These are phyloP conservation scores for Pollachius pollachius DNA, from an alignment of 2,113 vertebrate species.

Conservation along the genomic window DNA sequence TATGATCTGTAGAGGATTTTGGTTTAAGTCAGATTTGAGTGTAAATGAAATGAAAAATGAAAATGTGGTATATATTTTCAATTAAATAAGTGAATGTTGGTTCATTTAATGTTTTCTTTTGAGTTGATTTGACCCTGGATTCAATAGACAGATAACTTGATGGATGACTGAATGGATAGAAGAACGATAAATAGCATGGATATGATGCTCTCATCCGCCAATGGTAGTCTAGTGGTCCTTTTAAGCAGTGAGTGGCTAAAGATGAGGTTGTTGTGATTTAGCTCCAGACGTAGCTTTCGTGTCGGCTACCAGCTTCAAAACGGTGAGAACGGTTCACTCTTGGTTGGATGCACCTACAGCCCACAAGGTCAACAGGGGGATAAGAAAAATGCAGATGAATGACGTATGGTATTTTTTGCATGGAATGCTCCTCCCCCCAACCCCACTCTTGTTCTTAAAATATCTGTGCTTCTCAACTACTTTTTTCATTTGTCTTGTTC, in stretches of 20 bases:
- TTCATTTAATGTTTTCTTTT: too few relatives aligned
- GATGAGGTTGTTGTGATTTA: neutral
- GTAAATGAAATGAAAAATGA: too few relatives aligned
- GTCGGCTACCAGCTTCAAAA: neutral
- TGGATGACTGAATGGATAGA: too few relatives aligned
- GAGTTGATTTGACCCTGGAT: too few relatives aligned
- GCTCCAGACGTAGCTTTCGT: neutral
- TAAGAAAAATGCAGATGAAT: slow-evolving; percentile 58
- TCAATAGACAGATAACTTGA: too few relatives aligned
- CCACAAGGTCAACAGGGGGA: slow-evolving; percentile 64
- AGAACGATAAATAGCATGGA: too few relatives aligned
- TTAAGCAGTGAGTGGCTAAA: neutral
- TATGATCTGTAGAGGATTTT: too few relatives aligned
- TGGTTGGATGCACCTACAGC: slow-evolving; percentile 65
- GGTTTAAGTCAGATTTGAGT: too few relatives aligned
- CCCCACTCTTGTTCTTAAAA: slow-evolving; percentile 20
- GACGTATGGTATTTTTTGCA: slow-evolving; percentile 77
- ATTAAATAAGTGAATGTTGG: too few relatives aligned
- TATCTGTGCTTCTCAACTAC: slow-evolving; percentile 39
- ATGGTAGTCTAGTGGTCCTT: too few relatives aligned
- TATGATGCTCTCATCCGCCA: too few relatives aligned
- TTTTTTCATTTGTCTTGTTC: slow-evolving; percentile 52
- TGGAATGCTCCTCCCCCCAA: slow-evolving; percentile 62
- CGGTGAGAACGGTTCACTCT: slow-evolving; percentile 59
- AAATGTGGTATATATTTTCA: too few relatives aligned